Evolutionary conservation across 1,140 invertebrate genomes (phyloP).

Genomic region (Holotrichia oblita): DNA sequence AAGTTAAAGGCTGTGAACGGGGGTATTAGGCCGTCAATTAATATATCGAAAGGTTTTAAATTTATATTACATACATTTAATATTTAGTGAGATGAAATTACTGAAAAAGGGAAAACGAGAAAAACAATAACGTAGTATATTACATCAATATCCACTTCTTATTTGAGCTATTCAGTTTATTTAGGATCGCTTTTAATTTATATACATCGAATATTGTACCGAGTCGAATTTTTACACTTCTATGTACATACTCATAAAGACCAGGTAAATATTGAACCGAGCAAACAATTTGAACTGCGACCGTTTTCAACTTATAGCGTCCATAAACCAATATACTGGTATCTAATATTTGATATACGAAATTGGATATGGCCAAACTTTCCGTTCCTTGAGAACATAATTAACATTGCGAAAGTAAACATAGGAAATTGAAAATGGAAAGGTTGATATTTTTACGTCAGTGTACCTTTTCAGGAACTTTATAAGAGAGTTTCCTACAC

Average conservation of each 20-base stretch:
- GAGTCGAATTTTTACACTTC: background rate
- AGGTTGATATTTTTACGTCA: too few species aligned
- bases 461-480: too few species aligned
- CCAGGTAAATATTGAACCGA: constrained; percentile 7
- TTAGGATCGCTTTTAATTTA: background rate
- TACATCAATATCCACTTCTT: background rate
- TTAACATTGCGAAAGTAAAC: constrained; percentile 1
- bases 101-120: too few species aligned
- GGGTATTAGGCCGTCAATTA: too few species aligned
- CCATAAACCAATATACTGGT: background rate
- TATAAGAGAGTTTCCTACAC: too few species aligned
- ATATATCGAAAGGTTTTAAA: too few species aligned
- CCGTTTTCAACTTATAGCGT: constrained; percentile 11
- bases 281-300: background rate
- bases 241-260: background rate
- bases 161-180: background rate
- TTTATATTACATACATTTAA: too few species aligned
- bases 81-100: too few species aligned
- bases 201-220: background rate
- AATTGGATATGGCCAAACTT: background rate
- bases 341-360: constrained; percentile 10
- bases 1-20: too few species aligned
- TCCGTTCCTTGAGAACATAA: background rate
- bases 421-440: background rate
- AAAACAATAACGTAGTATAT: too few species aligned